These are phyloP conservation scores for Epinephelus moara DNA, from an alignment of 2,113 vertebrate genomes.

Conservation along the genomic window DNA sequence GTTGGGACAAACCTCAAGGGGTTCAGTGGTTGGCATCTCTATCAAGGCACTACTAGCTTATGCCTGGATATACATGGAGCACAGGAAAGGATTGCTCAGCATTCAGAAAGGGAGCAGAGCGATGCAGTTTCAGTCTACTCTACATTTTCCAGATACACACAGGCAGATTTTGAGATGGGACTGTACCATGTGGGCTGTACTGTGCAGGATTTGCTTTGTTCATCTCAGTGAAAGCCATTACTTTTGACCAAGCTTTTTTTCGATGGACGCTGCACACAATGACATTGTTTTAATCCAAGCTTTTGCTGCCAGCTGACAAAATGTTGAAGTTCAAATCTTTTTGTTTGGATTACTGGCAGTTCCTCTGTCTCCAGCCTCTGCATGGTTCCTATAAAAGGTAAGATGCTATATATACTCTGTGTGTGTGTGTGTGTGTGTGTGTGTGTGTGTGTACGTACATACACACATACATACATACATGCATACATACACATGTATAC, in stretches of 20 bases:
- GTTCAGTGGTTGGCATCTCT: slow-evolving; percentile 35
- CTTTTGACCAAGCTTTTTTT: slow-evolving; percentile 7
- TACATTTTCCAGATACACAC: slow-evolving; percentile 31
- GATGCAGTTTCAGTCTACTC: slow-evolving; percentile 73
- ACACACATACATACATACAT: neutral
- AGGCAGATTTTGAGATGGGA: slow-evolving; percentile 77
- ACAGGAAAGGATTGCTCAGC: slow-evolving; percentile 9
- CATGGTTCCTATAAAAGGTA: slow-evolving; percentile 95
- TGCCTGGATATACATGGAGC: neutral
- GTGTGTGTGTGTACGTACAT: too few species aligned
- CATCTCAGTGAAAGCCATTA: neutral
- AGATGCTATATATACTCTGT: slow-evolving; percentile 51
- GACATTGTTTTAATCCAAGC: slow-evolving; percentile 30
- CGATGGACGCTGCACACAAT: slow-evolving; percentile 6
- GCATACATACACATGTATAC: too few species aligned
- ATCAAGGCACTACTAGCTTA: slow-evolving; percentile 13
- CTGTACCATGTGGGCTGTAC: slow-evolving; percentile 72
- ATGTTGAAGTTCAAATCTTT: slow-evolving; percentile 98
- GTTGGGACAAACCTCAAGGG: slow-evolving; percentile 10
- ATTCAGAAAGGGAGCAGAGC: slow-evolving; percentile 50
- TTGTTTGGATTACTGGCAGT: slow-evolving; percentile 98
- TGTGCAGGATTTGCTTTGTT: slow-evolving; percentile 36
- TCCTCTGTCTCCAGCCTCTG: slow-evolving; percentile 95
- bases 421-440: too few species aligned
- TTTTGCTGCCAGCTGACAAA: slow-evolving; percentile 56